Conservation (phyloP, 2,797 vertebrate species). For the Anas acuta region DNA sequence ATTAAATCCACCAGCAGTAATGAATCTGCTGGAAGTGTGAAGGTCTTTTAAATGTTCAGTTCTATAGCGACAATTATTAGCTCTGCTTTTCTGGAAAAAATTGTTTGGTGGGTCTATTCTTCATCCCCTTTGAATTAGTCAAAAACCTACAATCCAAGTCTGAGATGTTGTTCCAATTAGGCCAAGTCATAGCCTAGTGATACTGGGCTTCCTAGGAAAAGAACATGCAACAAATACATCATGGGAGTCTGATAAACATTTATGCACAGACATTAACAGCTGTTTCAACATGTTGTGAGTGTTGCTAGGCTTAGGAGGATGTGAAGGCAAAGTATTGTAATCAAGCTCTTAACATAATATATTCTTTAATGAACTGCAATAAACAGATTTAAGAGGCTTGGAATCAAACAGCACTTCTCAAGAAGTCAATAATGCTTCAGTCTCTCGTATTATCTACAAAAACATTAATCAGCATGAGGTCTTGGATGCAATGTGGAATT, state of each 20-base stretch:
- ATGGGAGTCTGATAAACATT: not conserved
- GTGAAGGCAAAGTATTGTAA: not conserved
- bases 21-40: not conserved
- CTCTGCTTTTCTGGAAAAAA: not conserved
- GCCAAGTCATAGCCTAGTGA: not conserved
- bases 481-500: constrained; percentile 55
- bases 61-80: not conserved
- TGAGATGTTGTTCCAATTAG: not conserved
- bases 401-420: constrained; percentile 27
- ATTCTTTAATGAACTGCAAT: constrained; percentile 43
- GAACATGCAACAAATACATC: not conserved
- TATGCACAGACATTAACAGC: not conserved
- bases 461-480: constrained; percentile 27
- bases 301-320: not conserved
- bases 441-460: constrained; percentile 37
- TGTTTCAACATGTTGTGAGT: not conserved
- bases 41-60: not conserved
- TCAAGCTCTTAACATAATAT: not conserved
- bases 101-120: not conserved
- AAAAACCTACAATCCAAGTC: not conserved
- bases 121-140: not conserved
- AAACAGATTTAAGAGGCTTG: constrained; percentile 39
- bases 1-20: not conserved
- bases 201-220: not conserved
- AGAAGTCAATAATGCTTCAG: constrained; percentile 12